Conservation (phyloP, 2,113 vertebrate genomes). For the Aegotheles bennettii region DNA sequence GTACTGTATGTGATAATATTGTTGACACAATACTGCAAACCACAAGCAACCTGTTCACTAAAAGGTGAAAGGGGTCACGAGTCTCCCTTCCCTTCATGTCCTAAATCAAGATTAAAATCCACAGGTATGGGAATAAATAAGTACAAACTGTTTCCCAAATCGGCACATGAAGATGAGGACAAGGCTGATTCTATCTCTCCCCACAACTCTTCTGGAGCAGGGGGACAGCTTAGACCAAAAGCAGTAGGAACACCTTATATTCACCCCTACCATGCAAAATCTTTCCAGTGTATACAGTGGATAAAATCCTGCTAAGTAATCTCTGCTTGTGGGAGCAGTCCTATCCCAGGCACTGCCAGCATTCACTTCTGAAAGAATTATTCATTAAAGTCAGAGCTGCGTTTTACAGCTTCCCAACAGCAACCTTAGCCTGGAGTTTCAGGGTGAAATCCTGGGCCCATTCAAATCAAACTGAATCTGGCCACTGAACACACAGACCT, state of each 20-base stretch:
- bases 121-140: background rate
- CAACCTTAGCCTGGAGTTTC: background rate
- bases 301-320: background rate
- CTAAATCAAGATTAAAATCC: background rate
- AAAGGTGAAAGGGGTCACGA: background rate
- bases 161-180: background rate
- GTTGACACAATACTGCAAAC: background rate
- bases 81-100: background rate
- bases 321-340: background rate
- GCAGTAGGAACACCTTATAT: background rate
- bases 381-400: background rate
- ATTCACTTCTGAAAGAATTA: constrained; percentile 5
- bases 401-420: background rate
- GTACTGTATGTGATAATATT: background rate
- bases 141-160: background rate
- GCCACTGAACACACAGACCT: background rate
- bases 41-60: background rate
- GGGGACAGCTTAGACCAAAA: background rate
- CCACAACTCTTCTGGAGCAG: background rate
- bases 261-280: background rate
- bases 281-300: background rate
- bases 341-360: background rate
- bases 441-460: background rate
- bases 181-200: background rate
- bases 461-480: background rate